A percentile compares a stretch with the other conserved stretches of the same genome.
phyloP scores from a whole-genome alignment of 2,797 vertebrate species.

The Antennarius maculatus region DNA sequence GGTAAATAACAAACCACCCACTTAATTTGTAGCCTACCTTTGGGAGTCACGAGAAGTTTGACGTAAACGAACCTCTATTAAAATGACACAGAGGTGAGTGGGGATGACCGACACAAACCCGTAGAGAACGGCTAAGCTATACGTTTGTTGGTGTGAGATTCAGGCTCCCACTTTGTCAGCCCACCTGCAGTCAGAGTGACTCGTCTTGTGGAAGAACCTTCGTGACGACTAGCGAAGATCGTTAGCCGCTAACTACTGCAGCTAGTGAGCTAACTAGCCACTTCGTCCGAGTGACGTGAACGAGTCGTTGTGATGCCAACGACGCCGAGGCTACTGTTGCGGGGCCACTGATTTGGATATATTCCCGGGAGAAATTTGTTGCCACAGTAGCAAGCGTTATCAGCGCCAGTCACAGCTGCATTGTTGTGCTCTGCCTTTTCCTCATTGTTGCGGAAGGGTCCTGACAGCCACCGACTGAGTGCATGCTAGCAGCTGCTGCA shows the following conservation, averaged over 20 bases:
- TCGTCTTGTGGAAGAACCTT: constrained; percentile 9
- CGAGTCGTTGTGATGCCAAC: constrained; percentile 34
- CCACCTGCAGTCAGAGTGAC: constrained; percentile 27
- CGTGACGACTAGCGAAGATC: constrained; percentile 16
- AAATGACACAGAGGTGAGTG: constrained; percentile 27
- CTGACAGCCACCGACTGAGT: constrained; percentile 10
- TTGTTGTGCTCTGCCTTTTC: background rate
- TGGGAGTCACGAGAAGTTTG: constrained; percentile 75
- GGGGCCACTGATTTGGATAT: constrained; percentile 16
- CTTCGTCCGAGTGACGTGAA: constrained; percentile 54
- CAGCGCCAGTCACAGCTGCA: background rate
- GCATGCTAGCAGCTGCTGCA: constrained; percentile 41
- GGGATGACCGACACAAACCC: constrained; percentile 4
- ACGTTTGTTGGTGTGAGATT: background rate
- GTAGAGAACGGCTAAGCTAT: background rate
- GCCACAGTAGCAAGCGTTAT: background rate
- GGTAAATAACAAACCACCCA: constrained; percentile 82
- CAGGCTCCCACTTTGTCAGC: constrained; percentile 9
- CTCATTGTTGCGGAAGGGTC: constrained; percentile 30
- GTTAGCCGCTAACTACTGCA: constrained; percentile 21
- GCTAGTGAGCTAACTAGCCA: constrained; percentile 44
- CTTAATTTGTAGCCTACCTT: constrained; percentile 42
- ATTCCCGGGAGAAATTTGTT: background rate
- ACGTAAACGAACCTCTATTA: background rate
- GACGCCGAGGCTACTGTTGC: constrained; percentile 20